Conservation (phyloP, 2,113 vertebrate species). For the Rhipidura dahli region DNA sequence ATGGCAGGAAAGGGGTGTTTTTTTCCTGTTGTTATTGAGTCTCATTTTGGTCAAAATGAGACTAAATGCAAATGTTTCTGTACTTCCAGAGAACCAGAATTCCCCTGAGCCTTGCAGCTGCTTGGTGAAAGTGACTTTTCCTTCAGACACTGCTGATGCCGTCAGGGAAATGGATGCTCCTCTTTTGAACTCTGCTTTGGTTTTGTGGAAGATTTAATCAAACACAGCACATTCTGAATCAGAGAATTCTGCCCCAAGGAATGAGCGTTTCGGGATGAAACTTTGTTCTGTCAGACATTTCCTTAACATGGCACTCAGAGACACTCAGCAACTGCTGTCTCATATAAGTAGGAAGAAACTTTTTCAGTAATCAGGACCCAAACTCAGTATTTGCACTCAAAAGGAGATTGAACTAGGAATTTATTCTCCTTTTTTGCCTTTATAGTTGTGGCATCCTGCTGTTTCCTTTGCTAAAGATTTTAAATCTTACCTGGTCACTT, state of each 20-base stretch:
- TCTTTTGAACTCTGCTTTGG: conserved; percentile 28
- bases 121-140: conserved; percentile 2
- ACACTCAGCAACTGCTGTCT: not conserved
- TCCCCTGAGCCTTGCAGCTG: not conserved
- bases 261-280: not conserved
- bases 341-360: not conserved
- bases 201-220: conserved; percentile 28
- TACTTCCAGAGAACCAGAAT: not conserved
- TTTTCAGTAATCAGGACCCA: not conserved
- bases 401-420: not conserved
- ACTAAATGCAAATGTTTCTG: not conserved
- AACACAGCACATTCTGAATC: not conserved
- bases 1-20: not conserved
- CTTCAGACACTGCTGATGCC: not conserved
- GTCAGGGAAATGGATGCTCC: not conserved
- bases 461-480: not conserved
- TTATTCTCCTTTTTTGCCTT: not conserved
- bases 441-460: not conserved
- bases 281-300: not conserved
- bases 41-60: not conserved
- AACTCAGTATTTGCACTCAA: not conserved
- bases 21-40: not conserved
- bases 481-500: not conserved
- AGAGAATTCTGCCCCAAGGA: conserved; percentile 20
- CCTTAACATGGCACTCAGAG: not conserved